These are phyloP conservation scores for Phylloscopus collybita DNA, from an alignment of 2,797 vertebrate species.

Conservation along the genomic window DNA sequence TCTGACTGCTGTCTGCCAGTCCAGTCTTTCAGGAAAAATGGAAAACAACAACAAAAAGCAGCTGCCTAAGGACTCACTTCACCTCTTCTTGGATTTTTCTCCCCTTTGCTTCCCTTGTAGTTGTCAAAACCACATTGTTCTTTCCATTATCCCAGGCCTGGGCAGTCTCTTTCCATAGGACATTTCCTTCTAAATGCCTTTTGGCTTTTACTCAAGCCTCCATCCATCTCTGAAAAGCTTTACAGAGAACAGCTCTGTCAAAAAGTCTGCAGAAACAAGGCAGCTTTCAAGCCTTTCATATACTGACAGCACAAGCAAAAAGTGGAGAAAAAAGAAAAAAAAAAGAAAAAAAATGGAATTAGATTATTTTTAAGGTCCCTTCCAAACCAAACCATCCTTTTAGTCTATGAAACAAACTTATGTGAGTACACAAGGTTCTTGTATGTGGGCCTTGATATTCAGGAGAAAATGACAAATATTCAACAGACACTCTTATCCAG, in stretches of 20 bases:
- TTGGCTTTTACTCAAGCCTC: constrained; percentile 14
- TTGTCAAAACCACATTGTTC: constrained; percentile 8
- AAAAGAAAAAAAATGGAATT: background rate
- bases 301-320: background rate
- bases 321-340: background rate
- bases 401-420: background rate
- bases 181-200: constrained; percentile 29
- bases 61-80: background rate
- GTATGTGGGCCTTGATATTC: background rate
- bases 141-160: background rate
- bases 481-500: background rate
- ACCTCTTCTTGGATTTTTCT: background rate
- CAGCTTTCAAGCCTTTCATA: background rate
- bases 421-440: background rate
- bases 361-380: background rate
- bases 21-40: background rate
- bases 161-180: background rate
- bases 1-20: background rate
- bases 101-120: background rate
- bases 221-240: constrained; percentile 29
- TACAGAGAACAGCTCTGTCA: background rate
- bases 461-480: background rate
- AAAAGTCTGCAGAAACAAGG: background rate
- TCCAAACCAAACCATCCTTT: background rate
- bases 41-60: background rate